Conservation (phyloP, 2,797 vertebrate species). For the Pantherophis vulpinus region DNA sequence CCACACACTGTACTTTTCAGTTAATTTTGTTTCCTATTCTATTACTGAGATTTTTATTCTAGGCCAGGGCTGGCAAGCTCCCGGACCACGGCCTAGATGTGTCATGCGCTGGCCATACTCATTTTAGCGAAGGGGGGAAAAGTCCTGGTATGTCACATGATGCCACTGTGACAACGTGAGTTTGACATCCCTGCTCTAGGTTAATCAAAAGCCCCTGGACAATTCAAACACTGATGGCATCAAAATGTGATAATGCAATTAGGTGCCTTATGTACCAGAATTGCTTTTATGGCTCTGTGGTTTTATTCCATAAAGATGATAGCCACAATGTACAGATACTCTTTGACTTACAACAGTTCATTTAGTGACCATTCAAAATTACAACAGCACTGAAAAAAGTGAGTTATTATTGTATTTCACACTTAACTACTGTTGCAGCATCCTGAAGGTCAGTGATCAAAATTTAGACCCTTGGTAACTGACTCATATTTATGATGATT, state of each 20-base stretch:
- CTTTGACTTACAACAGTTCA: background rate
- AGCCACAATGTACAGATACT: background rate
- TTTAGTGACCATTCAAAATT: background rate
- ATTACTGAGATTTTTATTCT: background rate
- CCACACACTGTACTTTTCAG: background rate
- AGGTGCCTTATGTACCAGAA: background rate
- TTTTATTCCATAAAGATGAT: background rate
- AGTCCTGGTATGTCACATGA: too few relatives aligned
- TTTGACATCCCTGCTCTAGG: background rate
- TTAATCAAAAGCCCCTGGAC: background rate
- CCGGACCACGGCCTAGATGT: too few relatives aligned
- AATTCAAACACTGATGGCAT: background rate
- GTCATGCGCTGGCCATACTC: too few relatives aligned
- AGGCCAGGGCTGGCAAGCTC: too few relatives aligned
- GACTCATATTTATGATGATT: background rate
- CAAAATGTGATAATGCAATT: background rate
- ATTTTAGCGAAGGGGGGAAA: too few relatives aligned
- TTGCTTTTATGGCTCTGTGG: background rate
- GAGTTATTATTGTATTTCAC: background rate
- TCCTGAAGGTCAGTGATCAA: background rate
- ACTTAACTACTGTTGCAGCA: background rate
- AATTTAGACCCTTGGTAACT: background rate
- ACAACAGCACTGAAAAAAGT: background rate
- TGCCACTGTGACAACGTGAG: too few relatives aligned
- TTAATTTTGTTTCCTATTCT: background rate